Base-by-base conservation (phyloP, 2,113 vertebrate genomes). In the Rutilus rutilus region DNA sequence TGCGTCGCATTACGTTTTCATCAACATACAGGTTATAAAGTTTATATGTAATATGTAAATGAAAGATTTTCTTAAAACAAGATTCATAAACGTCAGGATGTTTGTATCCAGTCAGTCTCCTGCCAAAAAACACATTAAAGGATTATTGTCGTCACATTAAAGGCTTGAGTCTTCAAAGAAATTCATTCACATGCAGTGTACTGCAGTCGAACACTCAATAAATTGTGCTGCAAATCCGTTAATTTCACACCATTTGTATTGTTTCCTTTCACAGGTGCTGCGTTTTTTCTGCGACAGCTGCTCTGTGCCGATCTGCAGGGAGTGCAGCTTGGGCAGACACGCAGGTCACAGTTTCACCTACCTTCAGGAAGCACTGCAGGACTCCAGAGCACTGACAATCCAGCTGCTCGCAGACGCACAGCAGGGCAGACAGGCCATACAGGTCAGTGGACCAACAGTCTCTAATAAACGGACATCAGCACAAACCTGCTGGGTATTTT, bases 251-350 rank as follows among this genome's bases (percentile, higher is more conserved):
- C 2, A 1, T 23, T 74, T 57, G 73, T 59, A 6, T 30, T 42
- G 25, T 81, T 12, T 81, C 36, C 42, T 15, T 60, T 67, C 23
- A 1, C 79, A 99, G 98, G 97, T 99, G 87, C 95, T 98, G 86
- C 96, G 99, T 87, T 97, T 99, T 88, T 99, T 98, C 94, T 99
- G 98, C 82, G 97, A 99, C 92, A 97, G 96, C 21, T 99, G 98
- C 90, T 97, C 97, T 2, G 95, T 99, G 88, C 97, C 98, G 79
- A 97, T 99, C 94, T 99, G 98, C 89, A 96, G 97, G 10, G 98
- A 99, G 92, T 99, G 98, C 92, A 99, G 97, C 1, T 91, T 97
- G 90, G 96, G 97, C 59, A 94, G 97, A 47, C 98, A 99, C 0
- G 95, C 96, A 17, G 97, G 97, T 88, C 98, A 99, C 95, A 98